Evolutionary conservation across 2,888 invertebrate species (phyloP), one percentile per base, ranked within the genome.

Genomic region (Xanthorhoe spadicearia): DNA sequence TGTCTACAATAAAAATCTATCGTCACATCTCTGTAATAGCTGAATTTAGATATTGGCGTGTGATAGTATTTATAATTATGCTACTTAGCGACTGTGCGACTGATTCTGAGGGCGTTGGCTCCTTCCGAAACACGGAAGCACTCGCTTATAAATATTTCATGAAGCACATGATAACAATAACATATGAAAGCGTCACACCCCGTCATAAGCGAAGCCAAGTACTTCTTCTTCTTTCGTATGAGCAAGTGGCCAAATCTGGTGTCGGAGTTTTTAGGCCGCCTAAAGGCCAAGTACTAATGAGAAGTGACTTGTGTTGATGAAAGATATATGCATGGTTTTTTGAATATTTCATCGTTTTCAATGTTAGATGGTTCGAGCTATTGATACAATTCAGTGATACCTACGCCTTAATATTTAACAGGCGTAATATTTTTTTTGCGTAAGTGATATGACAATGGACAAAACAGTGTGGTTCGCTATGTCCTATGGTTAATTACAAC

Each of bases 161-260:
- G 13, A 6, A 51, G 13, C 51, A 19, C 23, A 23, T 51, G 56
- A 46, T 23, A 46, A 19, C 9, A 46, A 46, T 5, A 51, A 46
- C 15, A 48, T 6, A 48, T 17, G 48, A 46, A 19, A 43, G 17
- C 28, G 52, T 48, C 28, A 35, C 48, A 32, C 17, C 32, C 8
- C 48, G 49, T 35, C 48, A 49, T 18, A 13, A 15, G 46, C 28
- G 52, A 63, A 63, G 46, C 23, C 23, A 23, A n/a, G n/a, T n/a
- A n/a, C n/a, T n/a, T n/a, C n/a, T n/a, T n/a, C n/a, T n/a, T n/a
- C n/a, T n/a, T n/a, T n/a, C n/a, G n/a, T n/a, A n/a, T n/a, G n/a
- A n/a, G n/a, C n/a, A n/a, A n/a, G n/a, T n/a, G n/a, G n/a, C n/a
- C n/a, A n/a, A n/a, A n/a, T n/a, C n/a, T n/a, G n/a, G n/a, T n/a